Evolutionary conservation across 2,797 vertebrate genomes (phyloP).

Genomic region (Mustela erminea): DNA sequence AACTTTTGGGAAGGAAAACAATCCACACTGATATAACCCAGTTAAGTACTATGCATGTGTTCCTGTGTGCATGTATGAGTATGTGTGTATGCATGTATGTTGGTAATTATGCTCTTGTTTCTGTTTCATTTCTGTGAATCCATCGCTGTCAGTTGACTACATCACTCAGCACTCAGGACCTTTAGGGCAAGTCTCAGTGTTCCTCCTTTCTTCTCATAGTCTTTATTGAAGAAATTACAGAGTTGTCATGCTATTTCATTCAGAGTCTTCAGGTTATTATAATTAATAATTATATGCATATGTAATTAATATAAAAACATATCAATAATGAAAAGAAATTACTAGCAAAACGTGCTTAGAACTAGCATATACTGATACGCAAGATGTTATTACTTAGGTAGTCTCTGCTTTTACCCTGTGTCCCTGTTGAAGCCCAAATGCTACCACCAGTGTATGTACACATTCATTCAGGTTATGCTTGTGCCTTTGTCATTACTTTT

Average conservation of each 20-base stretch:
- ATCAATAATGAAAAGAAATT: constrained; percentile 35
- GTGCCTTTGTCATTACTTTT: background rate
- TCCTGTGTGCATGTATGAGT: background rate
- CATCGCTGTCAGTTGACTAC: background rate
- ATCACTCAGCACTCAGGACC: background rate
- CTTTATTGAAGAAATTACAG: background rate
- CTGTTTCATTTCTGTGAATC: background rate
- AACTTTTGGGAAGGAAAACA: constrained; percentile 25
- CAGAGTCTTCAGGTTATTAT: constrained; percentile 16
- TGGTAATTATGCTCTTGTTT: background rate
- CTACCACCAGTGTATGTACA: background rate
- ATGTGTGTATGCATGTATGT: background rate
- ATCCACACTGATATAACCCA: background rate
- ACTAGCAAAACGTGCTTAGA: constrained; percentile 1
- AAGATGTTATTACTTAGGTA: background rate
- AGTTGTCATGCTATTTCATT: background rate
- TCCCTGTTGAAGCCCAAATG: constrained; percentile 7
- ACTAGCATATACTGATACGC: background rate
- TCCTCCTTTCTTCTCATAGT: background rate
- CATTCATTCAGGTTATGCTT: constrained; percentile 22
- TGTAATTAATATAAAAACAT: constrained; percentile 15
- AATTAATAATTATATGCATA: background rate
- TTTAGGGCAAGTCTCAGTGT: background rate
- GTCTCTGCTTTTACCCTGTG: background rate
- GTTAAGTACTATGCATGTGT: background rate